These are phyloP conservation scores for Collichthys lucidus DNA, from an alignment of 2,113 vertebrate species.

Conservation along the genomic window DNA sequence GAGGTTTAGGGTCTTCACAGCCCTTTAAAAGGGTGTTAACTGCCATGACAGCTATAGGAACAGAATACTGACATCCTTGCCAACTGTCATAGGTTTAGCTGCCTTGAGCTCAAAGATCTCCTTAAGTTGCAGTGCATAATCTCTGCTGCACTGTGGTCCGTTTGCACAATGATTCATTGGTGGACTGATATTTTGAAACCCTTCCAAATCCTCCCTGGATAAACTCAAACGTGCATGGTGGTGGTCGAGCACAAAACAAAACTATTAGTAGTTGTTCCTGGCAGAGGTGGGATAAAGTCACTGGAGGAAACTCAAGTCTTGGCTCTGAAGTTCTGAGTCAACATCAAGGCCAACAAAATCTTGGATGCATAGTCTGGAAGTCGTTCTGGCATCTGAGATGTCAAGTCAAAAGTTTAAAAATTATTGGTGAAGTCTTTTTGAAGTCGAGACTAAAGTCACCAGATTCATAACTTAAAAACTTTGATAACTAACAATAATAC, in stretches of 20 bases:
- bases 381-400: neutral
- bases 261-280: neutral
- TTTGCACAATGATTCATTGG: neutral
- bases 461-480: neutral
- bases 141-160: neutral
- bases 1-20: conserved; percentile 97
- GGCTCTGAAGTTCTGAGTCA: neutral
- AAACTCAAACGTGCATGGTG: neutral
- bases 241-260: neutral
- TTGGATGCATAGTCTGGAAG: neutral
- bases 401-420: neutral
- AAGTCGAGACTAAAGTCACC: neutral
- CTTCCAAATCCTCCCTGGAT: neutral
- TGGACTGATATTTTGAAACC: neutral
- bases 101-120: conserved; percentile 99
- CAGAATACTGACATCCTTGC: conserved; percentile 97
- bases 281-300: neutral
- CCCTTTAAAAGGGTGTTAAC: conserved; percentile 99
- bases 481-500: neutral
- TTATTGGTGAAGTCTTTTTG: neutral
- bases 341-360: neutral
- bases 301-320: neutral
- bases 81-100: conserved; percentile 98
- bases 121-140: neutral
- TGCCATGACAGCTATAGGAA: conserved; percentile 99